These are phyloP conservation scores for Mesoligia furuncula DNA, from an alignment of 2,888 invertebrate genomes.

Conservation along the genomic window DNA sequence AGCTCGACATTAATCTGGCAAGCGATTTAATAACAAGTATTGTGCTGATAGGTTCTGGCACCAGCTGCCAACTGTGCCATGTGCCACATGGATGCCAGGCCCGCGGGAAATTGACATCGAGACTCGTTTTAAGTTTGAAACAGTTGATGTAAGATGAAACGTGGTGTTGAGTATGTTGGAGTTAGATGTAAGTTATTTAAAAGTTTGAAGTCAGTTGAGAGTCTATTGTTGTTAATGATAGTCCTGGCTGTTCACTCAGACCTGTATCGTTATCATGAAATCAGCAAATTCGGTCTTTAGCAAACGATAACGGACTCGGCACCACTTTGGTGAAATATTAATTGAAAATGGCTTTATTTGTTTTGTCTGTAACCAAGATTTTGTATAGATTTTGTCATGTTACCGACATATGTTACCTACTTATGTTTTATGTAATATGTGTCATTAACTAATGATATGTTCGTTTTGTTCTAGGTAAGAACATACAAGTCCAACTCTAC, in stretches of 20 bases:
- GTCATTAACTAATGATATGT: constrained; percentile 1
- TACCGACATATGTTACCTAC: not conserved
- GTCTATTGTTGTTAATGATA: not conserved
- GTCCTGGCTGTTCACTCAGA: not conserved
- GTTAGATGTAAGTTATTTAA: not conserved
- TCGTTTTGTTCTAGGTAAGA: constrained; percentile 39
- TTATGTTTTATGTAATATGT: no score
- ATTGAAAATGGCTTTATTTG: not conserved
- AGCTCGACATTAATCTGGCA: constrained; percentile 41
- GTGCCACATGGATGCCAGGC: constrained; percentile 25
- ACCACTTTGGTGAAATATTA: not conserved
- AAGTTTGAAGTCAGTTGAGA: not conserved
- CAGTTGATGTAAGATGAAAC: constrained; percentile 20
- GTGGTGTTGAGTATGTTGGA: not conserved
- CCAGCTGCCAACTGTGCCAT: constrained; percentile 36
- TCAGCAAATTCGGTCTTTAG: not conserved
- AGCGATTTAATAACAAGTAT: constrained; percentile 48
- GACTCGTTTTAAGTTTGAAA: constrained; percentile 29
- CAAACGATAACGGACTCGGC: not conserved
- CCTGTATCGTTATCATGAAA: not conserved
- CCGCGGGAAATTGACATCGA: constrained; percentile 24
- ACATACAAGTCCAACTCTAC: not conserved
- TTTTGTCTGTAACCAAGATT: not conserved
- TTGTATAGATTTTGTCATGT: not conserved
- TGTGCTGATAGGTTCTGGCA: constrained; percentile 37